Evolutionary conservation across 2,113 vertebrate genomes (phyloP).

Genomic region (Thymallus thymallus): DNA sequence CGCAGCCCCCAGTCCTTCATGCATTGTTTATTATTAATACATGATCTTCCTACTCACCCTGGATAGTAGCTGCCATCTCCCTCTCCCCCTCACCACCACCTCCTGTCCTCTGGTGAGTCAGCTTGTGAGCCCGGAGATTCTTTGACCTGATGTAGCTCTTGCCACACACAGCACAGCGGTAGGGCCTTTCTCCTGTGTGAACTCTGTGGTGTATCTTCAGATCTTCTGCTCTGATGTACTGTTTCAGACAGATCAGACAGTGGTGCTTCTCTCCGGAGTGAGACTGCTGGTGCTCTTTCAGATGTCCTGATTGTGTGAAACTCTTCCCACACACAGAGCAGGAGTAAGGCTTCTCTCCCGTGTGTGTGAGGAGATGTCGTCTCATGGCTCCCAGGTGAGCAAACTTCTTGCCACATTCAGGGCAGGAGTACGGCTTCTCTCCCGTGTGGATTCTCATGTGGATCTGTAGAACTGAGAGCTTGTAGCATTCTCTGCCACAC

Average conservation of each 20-base stretch:
- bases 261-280: slow-evolving; percentile 38
- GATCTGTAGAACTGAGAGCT: not conserved
- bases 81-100: no score
- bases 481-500: no score
- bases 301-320: slow-evolving; percentile 50
- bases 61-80: no score
- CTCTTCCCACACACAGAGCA: slow-evolving; percentile 62
- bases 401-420: slow-evolving; percentile 28
- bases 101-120: not conserved
- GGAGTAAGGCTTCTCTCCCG: slow-evolving; percentile 34
- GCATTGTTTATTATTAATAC: no score
- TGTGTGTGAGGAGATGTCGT: slow-evolving; percentile 16
- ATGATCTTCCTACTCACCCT: no score
- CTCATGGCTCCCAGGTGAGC: slow-evolving; percentile 15
- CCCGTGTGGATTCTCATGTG: slow-evolving; percentile 26
- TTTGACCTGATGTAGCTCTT: slow-evolving; percentile 53
- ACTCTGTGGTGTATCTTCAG: slow-evolving; percentile 59
- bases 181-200: slow-evolving; percentile 57
- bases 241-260: slow-evolving; percentile 10
- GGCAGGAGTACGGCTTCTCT: slow-evolving; percentile 10
- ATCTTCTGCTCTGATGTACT: slow-evolving; percentile 47
- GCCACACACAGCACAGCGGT: slow-evolving; percentile 56
- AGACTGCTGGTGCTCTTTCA: slow-evolving; percentile 54
- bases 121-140: not conserved
- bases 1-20: no score